These are phyloP conservation scores for Chironomus striatipennis DNA, from an alignment of 1,140 invertebrate genomes.

Conservation along the genomic window DNA sequence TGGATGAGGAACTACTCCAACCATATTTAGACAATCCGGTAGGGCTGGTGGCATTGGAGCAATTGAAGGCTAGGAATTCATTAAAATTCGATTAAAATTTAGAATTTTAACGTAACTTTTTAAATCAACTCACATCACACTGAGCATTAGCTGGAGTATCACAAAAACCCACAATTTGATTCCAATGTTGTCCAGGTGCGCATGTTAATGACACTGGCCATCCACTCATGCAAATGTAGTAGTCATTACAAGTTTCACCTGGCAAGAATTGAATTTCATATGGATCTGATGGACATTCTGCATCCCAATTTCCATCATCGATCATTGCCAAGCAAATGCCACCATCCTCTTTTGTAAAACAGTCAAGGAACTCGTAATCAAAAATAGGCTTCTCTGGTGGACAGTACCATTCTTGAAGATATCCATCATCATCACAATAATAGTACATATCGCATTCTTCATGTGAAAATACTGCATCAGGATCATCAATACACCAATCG, in stretches of 20 bases:
- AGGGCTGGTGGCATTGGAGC: neutral
- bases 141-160: neutral
- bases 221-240: neutral
- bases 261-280: neutral
- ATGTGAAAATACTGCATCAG: neutral
- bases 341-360: neutral
- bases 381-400: no score
- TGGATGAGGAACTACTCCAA: neutral
- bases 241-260: neutral
- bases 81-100: neutral
- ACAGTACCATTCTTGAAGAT: neutral
- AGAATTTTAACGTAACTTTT: neutral
- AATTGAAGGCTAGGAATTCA: neutral
- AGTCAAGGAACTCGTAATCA: no score
- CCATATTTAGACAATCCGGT: neutral
- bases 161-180: neutral
- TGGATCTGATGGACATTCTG: neutral
- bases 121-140: neutral
- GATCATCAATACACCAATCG: neutral
- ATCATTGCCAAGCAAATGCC: neutral
- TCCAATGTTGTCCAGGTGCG: neutral
- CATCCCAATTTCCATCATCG: neutral
- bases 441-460: neutral
- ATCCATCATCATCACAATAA: neutral
- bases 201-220: neutral